Evolutionary conservation across 2,113 vertebrate species (phyloP), one percentile per base, ranked within the genome.

Genomic region (Dissostichus mawsoni): DNA sequence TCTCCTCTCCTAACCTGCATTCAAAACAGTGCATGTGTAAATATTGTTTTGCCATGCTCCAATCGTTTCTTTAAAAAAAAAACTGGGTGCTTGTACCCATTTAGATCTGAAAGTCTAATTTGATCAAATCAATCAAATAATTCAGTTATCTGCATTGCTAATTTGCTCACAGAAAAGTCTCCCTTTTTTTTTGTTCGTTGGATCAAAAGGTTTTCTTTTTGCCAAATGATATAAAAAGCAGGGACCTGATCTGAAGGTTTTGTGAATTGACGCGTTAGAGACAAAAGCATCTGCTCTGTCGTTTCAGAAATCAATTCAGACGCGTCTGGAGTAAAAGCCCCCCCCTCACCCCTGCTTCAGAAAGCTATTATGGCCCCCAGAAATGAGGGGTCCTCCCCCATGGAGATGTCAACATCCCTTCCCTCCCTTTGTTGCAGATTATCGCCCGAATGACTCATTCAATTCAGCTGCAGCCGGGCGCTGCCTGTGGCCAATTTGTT

Each of bases 401-500:
- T 3, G 65, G 74, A 78, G 81, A 89, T 82, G 83, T 89, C 79
- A 76, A 88, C 85, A 85, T 87, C 84, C 79, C 81, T 25, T 81
- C 74, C 72, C 69, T 70, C 13, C 71, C 81, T 90, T 90, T 90
- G 90, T 89, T 83, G 83, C 76, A 53, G 86, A 83, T 90, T 83
- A 83, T 69, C 41, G 69, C 71, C 63, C 52, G 58, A 89, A 71
- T 75, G 89, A 90, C 51, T 91, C 80, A 44, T 69, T 86, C 73
- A 59, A 56, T 84, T 82, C 72, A 76, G 76, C 14, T 1, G 74
- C 83, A 91, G 89, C 87, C 81, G 53, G 10, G 55, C 74, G 71
- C 74, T 51, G 85, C 82, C 85, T 86, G 85, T 68, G 82, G 87
- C 77, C 90, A 89, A 87, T 90, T 92, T 90, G 90, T 92, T 89